Evolutionary conservation across 2,888 invertebrate species (phyloP).

Genomic region (Beris chalybata): DNA sequence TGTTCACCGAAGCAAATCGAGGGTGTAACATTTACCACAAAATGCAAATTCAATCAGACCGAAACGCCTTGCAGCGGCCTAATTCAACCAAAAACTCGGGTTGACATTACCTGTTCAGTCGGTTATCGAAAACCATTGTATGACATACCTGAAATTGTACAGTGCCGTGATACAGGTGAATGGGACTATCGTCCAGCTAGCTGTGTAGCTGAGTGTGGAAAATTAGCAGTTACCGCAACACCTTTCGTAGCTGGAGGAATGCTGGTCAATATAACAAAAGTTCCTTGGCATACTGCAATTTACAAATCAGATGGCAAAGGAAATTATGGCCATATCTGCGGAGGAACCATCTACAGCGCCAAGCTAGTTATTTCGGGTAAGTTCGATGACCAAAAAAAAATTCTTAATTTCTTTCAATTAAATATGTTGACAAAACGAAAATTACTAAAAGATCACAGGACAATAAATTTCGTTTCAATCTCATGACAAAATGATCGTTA

Average conservation of each 20-base stretch:
- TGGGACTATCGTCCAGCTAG: slow-evolving; percentile 33
- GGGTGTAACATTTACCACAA: neutral
- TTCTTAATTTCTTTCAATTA: too few relatives aligned
- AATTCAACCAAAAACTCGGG: slow-evolving; percentile 39
- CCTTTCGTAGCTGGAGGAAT: slow-evolving; percentile 35
- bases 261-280: slow-evolving; percentile 35
- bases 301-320: slow-evolving; percentile 28
- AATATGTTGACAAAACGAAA: too few relatives aligned
- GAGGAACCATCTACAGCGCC: too few relatives aligned
- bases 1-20: neutral
- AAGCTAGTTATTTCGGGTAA: slow-evolving; percentile 12
- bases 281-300: slow-evolving; percentile 49
- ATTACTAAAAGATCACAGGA: too few relatives aligned
- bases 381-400: too few relatives aligned
- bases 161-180: slow-evolving; percentile 43
- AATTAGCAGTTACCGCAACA: slow-evolving; percentile 25
- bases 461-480: too few relatives aligned
- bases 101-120: slow-evolving; percentile 36
- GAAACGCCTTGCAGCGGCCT: slow-evolving; percentile 36
- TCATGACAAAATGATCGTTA: too few relatives aligned
- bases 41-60: slow-evolving; percentile 34
- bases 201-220: slow-evolving; percentile 47
- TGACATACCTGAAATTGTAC: neutral
- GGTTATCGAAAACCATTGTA: slow-evolving; percentile 31
- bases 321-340: neutral